Conservation (phyloP, 2,888 invertebrate genomes). For the Lissocephala sabroskyi region DNA sequence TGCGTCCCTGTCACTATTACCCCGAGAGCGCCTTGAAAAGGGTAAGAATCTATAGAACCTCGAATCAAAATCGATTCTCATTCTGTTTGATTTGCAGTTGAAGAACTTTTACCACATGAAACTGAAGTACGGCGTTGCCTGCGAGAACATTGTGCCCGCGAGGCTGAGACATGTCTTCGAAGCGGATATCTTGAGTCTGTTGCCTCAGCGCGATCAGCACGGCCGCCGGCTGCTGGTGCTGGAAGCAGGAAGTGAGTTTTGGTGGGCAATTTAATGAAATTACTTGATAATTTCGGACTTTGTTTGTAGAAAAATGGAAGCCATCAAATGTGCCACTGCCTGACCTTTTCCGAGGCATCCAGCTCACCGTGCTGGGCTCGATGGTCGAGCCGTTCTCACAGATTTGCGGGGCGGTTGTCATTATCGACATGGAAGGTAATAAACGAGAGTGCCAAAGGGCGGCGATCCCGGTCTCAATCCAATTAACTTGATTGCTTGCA, state of each 20-base stretch:
- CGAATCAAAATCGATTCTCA: neutral
- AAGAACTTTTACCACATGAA: conserved; percentile 82
- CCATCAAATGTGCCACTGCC: conserved; percentile 78
- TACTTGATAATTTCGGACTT: neutral
- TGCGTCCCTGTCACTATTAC: conserved; percentile 90
- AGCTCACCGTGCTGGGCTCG: conserved; percentile 81
- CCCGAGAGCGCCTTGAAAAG: conserved; percentile 84
- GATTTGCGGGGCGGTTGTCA: conserved; percentile 81
- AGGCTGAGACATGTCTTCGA: conserved; percentile 78
- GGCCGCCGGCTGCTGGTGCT: conserved; percentile 81
- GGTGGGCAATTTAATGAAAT: too few relatives aligned
- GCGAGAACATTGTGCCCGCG: conserved; percentile 77
- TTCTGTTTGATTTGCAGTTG: conserved; percentile 77
- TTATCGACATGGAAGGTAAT: conserved; percentile 81
- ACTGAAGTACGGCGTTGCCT: conserved; percentile 77
- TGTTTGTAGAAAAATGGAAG: conserved; percentile 79
- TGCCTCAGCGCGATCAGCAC: conserved; percentile 79
- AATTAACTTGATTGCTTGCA: conserved; percentile 9
- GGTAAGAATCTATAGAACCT: conserved; percentile 73
- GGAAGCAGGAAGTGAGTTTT: conserved; percentile 79
- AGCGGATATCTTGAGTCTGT: conserved; percentile 78
- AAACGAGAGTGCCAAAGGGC: too few relatives aligned
- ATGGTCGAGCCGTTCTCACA: conserved; percentile 86
- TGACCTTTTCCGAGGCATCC: conserved; percentile 81
- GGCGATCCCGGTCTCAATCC: too few relatives aligned